These are phyloP conservation scores for Diadumene lineata DNA, from an alignment of 92 coral and sea anemone genomes.

Conservation along the genomic window DNA sequence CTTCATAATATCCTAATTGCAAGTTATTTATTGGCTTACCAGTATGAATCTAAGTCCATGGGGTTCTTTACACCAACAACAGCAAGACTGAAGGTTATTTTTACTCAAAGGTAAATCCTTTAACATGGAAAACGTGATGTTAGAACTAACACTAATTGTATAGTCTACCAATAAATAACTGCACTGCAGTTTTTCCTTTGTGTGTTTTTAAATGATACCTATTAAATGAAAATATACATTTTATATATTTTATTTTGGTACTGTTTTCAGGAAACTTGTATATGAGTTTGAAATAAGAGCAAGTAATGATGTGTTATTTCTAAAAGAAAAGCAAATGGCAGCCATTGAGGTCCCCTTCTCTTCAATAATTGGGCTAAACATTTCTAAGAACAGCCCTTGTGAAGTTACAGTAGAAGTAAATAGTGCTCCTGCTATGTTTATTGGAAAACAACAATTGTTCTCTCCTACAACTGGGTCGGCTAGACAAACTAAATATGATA, in stretches of 20 bases:
- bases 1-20: not conserved
- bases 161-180: too few species aligned
- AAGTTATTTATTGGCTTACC: not conserved
- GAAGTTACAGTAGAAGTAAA: conserved; percentile 64
- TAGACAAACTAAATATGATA: conserved; percentile 43
- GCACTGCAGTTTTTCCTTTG: too few species aligned
- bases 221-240: too few species aligned
- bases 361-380: conserved; percentile 58
- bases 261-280: conserved; percentile 50
- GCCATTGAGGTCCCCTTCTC: conserved; percentile 62
- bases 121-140: not conserved
- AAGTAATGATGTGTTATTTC: conserved; percentile 10
- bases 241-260: not conserved
- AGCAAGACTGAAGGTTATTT: conserved; percentile 60
- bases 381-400: conserved; percentile 26
- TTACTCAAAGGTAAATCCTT: conserved; percentile 53
- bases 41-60: conserved; percentile 19
- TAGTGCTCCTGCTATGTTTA: conserved; percentile 52
- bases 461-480: conserved; percentile 24
- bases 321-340: conserved; percentile 43
- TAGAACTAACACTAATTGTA: too few species aligned
- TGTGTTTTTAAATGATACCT: too few species aligned
- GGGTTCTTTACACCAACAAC: conserved; percentile 2
- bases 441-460: conserved; percentile 45
- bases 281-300: conserved; percentile 60